phyloP scores from a whole-genome alignment of 2,888 invertebrate species.

The Gastracanthus pulcherrimus region DNA sequence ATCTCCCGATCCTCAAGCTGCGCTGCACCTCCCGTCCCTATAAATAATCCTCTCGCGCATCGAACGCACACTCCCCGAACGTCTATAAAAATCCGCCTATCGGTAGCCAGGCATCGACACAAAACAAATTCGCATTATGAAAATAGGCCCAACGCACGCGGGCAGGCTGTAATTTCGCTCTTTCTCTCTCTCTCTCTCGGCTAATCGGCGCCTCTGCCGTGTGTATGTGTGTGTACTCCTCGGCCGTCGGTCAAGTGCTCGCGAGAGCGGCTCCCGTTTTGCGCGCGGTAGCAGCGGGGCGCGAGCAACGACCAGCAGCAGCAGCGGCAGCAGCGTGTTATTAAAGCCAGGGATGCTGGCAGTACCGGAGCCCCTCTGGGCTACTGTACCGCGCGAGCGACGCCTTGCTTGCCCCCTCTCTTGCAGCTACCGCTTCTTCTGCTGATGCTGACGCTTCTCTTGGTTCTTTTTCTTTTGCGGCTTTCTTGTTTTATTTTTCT shows the following conservation, averaged over 20 bases:
- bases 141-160: neutral
- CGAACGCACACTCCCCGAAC: neutral
- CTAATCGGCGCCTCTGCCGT: conserved; percentile 25
- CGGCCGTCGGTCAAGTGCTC: conserved; percentile 20
- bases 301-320: too few relatives aligned
- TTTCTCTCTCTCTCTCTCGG: neutral
- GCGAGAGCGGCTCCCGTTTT: conserved; percentile 33
- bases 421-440: conserved; percentile 55
- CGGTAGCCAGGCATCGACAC: conserved; percentile 21
- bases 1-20: neutral
- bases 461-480: conserved; percentile 46
- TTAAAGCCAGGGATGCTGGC: conserved; percentile 44
- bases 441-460: conserved; percentile 56
- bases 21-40: too few relatives aligned
- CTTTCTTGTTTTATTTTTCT: conserved; percentile 2
- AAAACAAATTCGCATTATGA: conserved; percentile 54
- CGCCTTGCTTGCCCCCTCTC: neutral
- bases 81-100: conserved; percentile 1
- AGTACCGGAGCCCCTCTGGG: conserved; percentile 37
- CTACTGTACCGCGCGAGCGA: conserved; percentile 54
- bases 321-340: conserved; percentile 39
- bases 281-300: conserved; percentile 2
- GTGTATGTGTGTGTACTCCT: neutral
- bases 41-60: neutral
- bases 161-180: conserved; percentile 39